Evolutionary conservation across 1,140 invertebrate species (phyloP), one percentile per base, ranked within the genome.

Genomic region (Drosophila neocordata): DNA sequence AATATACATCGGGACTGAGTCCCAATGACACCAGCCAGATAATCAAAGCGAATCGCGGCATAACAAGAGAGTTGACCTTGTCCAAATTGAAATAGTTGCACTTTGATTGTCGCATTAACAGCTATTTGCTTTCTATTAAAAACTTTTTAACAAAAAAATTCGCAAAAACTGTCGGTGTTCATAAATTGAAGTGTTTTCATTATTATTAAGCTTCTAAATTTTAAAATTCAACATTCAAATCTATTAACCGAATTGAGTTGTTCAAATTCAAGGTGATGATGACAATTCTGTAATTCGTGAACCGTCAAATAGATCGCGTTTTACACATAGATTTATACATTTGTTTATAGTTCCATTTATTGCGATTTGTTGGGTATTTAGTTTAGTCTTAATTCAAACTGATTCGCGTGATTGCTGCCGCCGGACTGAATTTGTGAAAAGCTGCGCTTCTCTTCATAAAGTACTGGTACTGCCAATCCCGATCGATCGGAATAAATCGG

Each of bases 181-280:
- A 76, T 79, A 69, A 87, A 87, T 87, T 88, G 79, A 83, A 87
- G 64, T 87, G 67, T 55, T 77, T 66, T 69, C 67, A 68, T 79
- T 75, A 79, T 73, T 48, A 79, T 81, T 59, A 51, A 48, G 44
- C 38, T 37, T 62, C 51, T 59, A 65, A 74, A 73, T 65, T 52
- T 27, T 37, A 58, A 52, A 58, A 48, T 48, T 8, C 18, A 18
- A 48, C 41, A 48, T 58, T 37, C 53, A 9, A 84, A 79, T 83
- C 72, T 79, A 84, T 83, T 83, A 75, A 51, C 18, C 41, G 60
- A 63, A 51, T 59, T 69, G 37, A 52, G 66, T 66, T 22, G 48
- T 55, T 66, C 52, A 15, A 13, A 37, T 38, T 75, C 82, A 85
- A 85, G 82, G 82, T 77, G 65, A 77, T 77, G 73, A 69, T 77